phyloP scores from a whole-genome alignment of 2,113 vertebrate species.

The Nestor notabilis region DNA sequence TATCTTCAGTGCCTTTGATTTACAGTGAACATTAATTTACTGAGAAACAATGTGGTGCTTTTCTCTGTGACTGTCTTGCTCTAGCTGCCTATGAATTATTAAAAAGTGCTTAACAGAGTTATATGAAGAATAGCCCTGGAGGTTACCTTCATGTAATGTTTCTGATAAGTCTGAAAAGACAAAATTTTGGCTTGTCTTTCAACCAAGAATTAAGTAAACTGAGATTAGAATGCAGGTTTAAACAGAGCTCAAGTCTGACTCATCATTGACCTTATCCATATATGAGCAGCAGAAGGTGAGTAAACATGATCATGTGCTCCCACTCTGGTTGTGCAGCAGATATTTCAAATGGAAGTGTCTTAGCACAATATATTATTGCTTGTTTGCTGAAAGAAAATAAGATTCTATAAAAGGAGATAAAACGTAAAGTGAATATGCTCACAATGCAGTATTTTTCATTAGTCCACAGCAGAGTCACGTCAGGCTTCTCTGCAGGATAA shows the following conservation, averaged over 20 bases:
- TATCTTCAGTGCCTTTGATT: neutral
- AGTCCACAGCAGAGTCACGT: neutral
- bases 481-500: neutral
- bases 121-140: neutral
- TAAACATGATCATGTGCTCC: neutral
- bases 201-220: neutral
- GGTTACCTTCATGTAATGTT: neutral
- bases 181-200: conserved; percentile 12
- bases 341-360: neutral
- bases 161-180: neutral
- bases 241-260: neutral
- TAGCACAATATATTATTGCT: neutral
- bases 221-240: neutral
- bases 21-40: neutral
- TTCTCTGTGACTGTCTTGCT: neutral
- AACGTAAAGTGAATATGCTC: neutral
- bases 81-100: neutral
- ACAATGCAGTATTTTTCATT: neutral
- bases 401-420: neutral
- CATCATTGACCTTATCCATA: neutral
- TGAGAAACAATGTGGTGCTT: neutral
- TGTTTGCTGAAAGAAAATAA: neutral
- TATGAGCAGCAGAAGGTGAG: neutral
- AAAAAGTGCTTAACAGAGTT: neutral
- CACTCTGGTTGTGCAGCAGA: neutral